Conservation (phyloP, 2,113 vertebrate genomes). For the Lepus europaeus region DNA sequence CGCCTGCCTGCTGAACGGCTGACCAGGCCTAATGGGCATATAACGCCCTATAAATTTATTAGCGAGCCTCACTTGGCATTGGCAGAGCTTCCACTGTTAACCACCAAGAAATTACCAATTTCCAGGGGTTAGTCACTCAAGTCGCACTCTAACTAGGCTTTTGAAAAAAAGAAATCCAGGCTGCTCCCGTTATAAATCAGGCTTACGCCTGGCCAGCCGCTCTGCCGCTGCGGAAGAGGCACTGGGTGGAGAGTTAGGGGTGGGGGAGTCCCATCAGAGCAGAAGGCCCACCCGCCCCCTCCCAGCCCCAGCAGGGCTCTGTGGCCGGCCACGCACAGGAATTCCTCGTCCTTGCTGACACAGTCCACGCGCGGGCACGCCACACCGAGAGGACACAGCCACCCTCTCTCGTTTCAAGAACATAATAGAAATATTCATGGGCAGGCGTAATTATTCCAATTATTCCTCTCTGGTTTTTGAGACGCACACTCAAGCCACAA, state of each 20-base stretch:
- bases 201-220: background rate
- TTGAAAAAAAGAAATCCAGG: slow-evolving; percentile 22
- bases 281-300: background rate
- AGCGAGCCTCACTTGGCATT: slow-evolving; percentile 81
- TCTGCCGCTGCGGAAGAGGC: background rate
- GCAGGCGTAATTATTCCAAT: slow-evolving; percentile 90
- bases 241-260: background rate
- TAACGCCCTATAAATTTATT: slow-evolving; percentile 89
- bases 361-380: slow-evolving; percentile 71
- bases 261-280: no score
- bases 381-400: slow-evolving; percentile 41
- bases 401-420: slow-evolving; percentile 71
- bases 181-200: slow-evolving; percentile 70
- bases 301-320: background rate
- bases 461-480: slow-evolving; percentile 89
- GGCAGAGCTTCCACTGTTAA: slow-evolving; percentile 80
- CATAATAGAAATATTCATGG: slow-evolving; percentile 86
- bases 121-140: slow-evolving; percentile 88
- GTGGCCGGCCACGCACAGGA: background rate
- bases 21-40: slow-evolving; percentile 85
- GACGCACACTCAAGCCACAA: slow-evolving; percentile 83
- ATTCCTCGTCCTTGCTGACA: slow-evolving; percentile 83
- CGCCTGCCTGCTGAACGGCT: slow-evolving; percentile 80
- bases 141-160: slow-evolving; percentile 75
- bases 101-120: slow-evolving; percentile 89